Percentiles rank a stretch among this genome's conserved stretches.
Conservation (phyloP, 2,797 vertebrate species). For the Apodemus agrarius region DNA sequence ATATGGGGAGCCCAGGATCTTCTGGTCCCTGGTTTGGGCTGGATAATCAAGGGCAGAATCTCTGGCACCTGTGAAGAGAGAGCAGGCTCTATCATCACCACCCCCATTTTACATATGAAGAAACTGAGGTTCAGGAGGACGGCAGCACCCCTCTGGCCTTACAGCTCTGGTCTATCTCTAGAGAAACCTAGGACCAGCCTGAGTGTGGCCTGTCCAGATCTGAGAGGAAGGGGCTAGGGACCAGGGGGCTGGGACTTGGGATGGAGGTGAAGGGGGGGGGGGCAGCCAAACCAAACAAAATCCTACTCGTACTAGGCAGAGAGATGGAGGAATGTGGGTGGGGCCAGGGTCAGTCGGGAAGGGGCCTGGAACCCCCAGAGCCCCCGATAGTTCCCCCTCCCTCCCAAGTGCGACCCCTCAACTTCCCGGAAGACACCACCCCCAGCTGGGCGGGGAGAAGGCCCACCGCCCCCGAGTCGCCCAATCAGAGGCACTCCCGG, state of each 20-base stretch:
- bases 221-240: neutral
- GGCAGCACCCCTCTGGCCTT: neutral
- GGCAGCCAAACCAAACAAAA: neutral
- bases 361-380: neutral
- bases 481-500: conserved; percentile 52
- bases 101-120: neutral
- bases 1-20: neutral
- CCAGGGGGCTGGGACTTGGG: neutral
- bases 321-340: neutral
- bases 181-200: neutral
- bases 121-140: neutral
- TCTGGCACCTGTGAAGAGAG: neutral
- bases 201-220: neutral
- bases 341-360: neutral
- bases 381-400: neutral
- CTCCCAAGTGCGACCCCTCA: conserved; percentile 39
- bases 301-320: neutral
- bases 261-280: accelerated
- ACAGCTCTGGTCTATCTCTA: neutral
- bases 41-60: neutral
- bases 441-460: conserved; percentile 56
- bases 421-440: conserved; percentile 62
- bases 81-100: neutral
- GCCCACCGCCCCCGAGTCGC: conserved; percentile 66
- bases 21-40: neutral